Evolutionary conservation across 2,888 invertebrate genomes (phyloP).

Genomic region (Caenorhabditis uteleia): DNA sequence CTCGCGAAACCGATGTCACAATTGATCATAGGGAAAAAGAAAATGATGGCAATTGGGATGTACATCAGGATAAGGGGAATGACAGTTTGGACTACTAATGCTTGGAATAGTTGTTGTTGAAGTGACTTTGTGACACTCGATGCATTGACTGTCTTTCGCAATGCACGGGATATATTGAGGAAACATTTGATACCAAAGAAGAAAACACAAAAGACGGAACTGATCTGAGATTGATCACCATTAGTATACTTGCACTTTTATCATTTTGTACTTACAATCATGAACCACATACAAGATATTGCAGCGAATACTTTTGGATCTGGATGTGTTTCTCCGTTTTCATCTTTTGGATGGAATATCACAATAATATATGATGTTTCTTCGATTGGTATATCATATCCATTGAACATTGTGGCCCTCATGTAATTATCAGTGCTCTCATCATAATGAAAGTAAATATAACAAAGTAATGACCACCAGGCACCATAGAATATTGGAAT

Average conservation of each 20-base stretch:
- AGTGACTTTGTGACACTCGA: slow-evolving; percentile 6
- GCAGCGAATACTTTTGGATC: not conserved
- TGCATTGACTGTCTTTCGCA: not conserved
- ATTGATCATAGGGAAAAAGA: slow-evolving; percentile 24
- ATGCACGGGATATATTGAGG: slow-evolving; percentile 4
- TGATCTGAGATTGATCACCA: no score
- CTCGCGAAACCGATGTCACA: slow-evolving; percentile 7
- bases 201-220: slow-evolving; percentile 9
- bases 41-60: slow-evolving; percentile 14
- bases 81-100: slow-evolving; percentile 14
- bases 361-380: not conserved
- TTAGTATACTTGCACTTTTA: no score
- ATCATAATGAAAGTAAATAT: slow-evolving; percentile 17
- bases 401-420: not conserved
- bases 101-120: slow-evolving; percentile 25
- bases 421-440: slow-evolving; percentile 1
- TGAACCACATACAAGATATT: not conserved
- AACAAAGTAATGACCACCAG: slow-evolving; percentile 24
- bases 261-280: not conserved
- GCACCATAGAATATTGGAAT: slow-evolving; percentile 23
- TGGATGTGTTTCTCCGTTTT: not conserved
- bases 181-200: slow-evolving; percentile 18
- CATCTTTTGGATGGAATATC: not conserved
- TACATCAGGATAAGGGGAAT: slow-evolving; percentile 28
- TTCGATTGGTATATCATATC: not conserved